Percentiles rank a stretch among this genome's conserved stretches.
Conservation (phyloP, 2,113 vertebrate species). For the Ictalurus furcatus region DNA sequence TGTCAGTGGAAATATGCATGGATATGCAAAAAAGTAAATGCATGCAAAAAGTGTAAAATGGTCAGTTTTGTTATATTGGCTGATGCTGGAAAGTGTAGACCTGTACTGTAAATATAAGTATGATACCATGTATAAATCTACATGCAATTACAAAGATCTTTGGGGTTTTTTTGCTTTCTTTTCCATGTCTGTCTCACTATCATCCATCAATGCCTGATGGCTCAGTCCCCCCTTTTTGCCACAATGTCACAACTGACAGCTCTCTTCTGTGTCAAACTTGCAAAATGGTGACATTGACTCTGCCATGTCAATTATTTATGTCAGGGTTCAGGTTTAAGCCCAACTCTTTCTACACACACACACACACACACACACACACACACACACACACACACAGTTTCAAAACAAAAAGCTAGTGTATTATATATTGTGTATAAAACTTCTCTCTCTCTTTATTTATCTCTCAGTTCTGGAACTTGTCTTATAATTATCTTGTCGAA, state of each 20-base stretch:
- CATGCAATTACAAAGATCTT: background rate
- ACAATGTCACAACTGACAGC: slow-evolving; percentile 57
- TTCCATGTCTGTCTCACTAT: background rate
- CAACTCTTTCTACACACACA: background rate
- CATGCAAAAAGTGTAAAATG: background rate
- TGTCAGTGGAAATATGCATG: background rate
- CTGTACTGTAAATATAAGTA: background rate
- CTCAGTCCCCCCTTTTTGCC: slow-evolving; percentile 29
- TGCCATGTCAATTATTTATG: slow-evolving; percentile 48
- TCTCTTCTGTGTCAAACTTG: slow-evolving; percentile 49
- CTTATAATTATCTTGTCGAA: slow-evolving; percentile 30
- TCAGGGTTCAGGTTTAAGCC: slow-evolving; percentile 20
- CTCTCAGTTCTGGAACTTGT: slow-evolving; percentile 12
- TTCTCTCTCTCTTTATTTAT: background rate
- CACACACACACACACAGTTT: too few relatives aligned
- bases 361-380: too few relatives aligned
- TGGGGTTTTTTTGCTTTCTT: background rate
- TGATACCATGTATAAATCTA: background rate
- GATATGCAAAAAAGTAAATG: background rate
- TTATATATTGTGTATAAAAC: too few relatives aligned
- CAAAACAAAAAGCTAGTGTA: too few relatives aligned
- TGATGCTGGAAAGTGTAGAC: background rate
- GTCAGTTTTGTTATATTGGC: background rate
- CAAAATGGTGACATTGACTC: slow-evolving; percentile 47
- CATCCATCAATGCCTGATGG: slow-evolving; percentile 17